A percentile compares a stretch with the other conserved stretches of the same genome.
These are phyloP conservation scores for Coreius guichenoti DNA, from an alignment of 2,797 vertebrate species.

Conservation along the genomic window DNA sequence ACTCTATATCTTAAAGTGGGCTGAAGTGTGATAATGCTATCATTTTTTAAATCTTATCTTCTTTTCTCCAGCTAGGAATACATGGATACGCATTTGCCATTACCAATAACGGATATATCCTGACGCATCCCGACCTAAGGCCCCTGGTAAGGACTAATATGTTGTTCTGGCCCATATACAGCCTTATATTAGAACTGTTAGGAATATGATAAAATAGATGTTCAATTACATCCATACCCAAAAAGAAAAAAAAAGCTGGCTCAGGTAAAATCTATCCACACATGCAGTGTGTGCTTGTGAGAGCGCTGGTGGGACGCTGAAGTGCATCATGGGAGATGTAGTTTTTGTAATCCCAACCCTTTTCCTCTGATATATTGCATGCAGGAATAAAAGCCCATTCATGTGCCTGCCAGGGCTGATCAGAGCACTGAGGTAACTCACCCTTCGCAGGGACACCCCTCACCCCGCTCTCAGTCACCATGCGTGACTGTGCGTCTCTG, in stretches of 20 bases:
- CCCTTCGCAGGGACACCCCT: slow-evolving; percentile 78
- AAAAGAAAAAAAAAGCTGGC: neutral
- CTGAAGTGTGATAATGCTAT: neutral
- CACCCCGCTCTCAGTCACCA: slow-evolving; percentile 66
- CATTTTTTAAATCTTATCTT: slow-evolving; percentile 37
- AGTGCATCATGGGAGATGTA: slow-evolving; percentile 76
- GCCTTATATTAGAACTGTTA: slow-evolving; percentile 53
- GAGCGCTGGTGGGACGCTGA: slow-evolving; percentile 53
- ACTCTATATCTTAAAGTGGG: neutral
- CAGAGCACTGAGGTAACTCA: slow-evolving; percentile 83
- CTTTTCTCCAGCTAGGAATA: slow-evolving; percentile 89
- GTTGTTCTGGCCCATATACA: slow-evolving; percentile 51
- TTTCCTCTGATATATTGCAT: slow-evolving; percentile 87
- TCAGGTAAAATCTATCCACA: slow-evolving; percentile 46
- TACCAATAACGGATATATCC: slow-evolving; percentile 98
- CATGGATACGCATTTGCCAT: slow-evolving; percentile 97
- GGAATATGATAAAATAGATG: slow-evolving; percentile 3
- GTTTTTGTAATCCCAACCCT: slow-evolving; percentile 83
- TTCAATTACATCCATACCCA: slow-evolving; percentile 6
- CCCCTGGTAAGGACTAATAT: slow-evolving; percentile 87
- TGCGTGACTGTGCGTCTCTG: slow-evolving; percentile 68
- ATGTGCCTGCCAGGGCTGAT: slow-evolving; percentile 83
- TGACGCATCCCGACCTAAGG: slow-evolving; percentile 95
- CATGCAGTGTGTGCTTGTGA: slow-evolving; percentile 50
- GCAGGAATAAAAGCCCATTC: slow-evolving; percentile 84